A percentile compares a stretch with the other conserved stretches of the same genome.
Conservation (phyloP, 1,140 invertebrate genomes). For the Asobara japonica region DNA sequence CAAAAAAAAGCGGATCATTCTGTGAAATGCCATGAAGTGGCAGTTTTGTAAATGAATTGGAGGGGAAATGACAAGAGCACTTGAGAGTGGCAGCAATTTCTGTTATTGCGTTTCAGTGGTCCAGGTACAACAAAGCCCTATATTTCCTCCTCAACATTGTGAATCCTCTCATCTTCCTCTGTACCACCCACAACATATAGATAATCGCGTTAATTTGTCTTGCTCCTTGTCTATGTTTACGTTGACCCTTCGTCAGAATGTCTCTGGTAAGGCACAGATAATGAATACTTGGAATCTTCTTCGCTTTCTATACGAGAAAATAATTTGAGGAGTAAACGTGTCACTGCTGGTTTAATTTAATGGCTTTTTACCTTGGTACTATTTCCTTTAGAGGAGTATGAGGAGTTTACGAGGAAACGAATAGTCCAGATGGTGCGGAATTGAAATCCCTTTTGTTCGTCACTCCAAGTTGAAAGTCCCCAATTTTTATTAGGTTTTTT, state of each 20-base stretch:
- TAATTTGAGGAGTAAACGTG: not conserved
- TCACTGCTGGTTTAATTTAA: not conserved
- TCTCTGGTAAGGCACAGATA: not conserved
- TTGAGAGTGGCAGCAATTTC: conserved; percentile 11
- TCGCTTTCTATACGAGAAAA: not conserved
- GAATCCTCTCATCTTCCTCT: not conserved
- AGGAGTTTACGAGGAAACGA: not conserved
- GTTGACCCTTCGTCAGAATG: not conserved
- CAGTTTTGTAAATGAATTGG: not conserved
- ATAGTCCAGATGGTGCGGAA: not conserved
- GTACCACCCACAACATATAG: not conserved
- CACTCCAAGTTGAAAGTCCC: too few relatives aligned
- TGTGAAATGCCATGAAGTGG: not conserved
- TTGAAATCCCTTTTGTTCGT: not conserved
- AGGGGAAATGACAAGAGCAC: not conserved
- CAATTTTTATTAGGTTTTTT: too few relatives aligned
- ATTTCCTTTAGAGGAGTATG: not conserved
- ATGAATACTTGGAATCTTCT: not conserved
- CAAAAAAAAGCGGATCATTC: not conserved
- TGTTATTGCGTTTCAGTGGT: conserved; percentile 8
- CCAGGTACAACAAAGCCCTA: too few relatives aligned
- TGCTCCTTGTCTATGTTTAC: not conserved
- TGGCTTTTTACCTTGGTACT: not conserved
- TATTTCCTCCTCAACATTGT: not conserved
- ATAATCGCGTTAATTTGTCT: not conserved